Evolutionary conservation across 2,888 invertebrate species (phyloP).

Genomic region (Drosophila melanocephala): DNA sequence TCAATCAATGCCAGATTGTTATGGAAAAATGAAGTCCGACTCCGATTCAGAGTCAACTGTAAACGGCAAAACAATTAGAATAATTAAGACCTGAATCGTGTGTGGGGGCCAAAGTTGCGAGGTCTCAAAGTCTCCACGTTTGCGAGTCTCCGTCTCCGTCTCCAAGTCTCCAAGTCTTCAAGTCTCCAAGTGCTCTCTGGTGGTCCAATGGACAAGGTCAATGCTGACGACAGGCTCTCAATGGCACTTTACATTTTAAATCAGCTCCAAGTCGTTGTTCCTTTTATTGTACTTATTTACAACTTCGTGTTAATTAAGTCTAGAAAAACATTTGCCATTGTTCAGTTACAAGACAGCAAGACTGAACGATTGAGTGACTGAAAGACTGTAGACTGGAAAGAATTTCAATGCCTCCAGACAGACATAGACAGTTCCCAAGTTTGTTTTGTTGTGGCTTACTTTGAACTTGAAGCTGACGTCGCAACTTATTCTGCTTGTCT

Average conservation of each 20-base stretch:
- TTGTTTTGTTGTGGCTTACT: constrained; percentile 61
- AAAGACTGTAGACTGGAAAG: constrained; percentile 44
- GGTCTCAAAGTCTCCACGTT: constrained; percentile 1
- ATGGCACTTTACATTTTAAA: constrained; percentile 27
- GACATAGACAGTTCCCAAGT: constrained; percentile 58
- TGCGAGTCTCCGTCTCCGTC: neutral
- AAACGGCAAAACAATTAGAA: constrained; percentile 67
- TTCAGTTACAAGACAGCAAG: constrained; percentile 22
- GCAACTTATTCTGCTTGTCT: constrained; percentile 53
- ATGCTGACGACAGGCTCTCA: constrained; percentile 22
- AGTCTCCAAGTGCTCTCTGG: neutral
- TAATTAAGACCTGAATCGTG: constrained; percentile 57
- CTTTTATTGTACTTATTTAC: constrained; percentile 53
- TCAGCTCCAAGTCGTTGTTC: constrained; percentile 18
- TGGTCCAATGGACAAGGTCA: constrained; percentile 63
- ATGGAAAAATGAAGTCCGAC: constrained; percentile 16
- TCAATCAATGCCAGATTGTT: constrained; percentile 65
- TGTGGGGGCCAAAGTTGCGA: constrained; percentile 9
- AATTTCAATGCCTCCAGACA: constrained; percentile 69
- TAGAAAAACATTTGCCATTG: constrained; percentile 60
- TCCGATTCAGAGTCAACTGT: constrained; percentile 3
- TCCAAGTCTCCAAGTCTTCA: neutral
- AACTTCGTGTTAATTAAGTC: constrained; percentile 69
- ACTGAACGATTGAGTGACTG: constrained; percentile 13
- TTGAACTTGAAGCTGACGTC: constrained; percentile 69